Evolutionary conservation across 2,113 vertebrate species (phyloP).

Genomic region (Cyphomyrus discorhynchus): DNA sequence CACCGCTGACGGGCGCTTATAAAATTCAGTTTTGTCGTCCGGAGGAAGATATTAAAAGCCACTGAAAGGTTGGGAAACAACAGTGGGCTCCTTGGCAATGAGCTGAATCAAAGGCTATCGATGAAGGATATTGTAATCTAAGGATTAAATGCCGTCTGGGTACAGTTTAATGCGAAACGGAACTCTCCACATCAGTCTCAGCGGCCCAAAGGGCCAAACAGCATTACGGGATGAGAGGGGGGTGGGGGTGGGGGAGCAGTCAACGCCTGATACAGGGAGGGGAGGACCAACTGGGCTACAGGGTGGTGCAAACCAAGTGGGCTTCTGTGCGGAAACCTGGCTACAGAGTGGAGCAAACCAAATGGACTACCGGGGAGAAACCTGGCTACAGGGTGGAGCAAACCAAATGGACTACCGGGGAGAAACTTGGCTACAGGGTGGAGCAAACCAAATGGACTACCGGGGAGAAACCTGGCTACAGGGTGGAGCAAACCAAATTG

Average conservation of each 20-base stretch:
- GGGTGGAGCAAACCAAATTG: background rate
- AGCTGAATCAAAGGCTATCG: constrained; percentile 39
- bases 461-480: background rate
- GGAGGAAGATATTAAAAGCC: constrained; percentile 33
- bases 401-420: too few species aligned
- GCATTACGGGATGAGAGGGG: background rate
- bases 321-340: background rate
- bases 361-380: background rate
- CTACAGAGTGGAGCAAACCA: background rate
- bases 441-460: background rate
- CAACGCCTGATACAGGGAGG: background rate
- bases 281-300: background rate
- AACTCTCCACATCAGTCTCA: constrained; percentile 11
- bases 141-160: constrained; percentile 36
- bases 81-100: constrained; percentile 26
- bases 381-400: too few species aligned
- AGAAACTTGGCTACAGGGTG: too few species aligned
- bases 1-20: constrained; percentile 36
- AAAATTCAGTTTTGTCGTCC: constrained; percentile 43
- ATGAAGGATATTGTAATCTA: constrained; percentile 41
- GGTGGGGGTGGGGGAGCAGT: too few species aligned
- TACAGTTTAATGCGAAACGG: constrained; percentile 37
- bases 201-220: background rate
- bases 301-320: background rate
- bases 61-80: constrained; percentile 30